phyloP scores from a whole-genome alignment of 2,888 invertebrate species.

The Clepsis dumicolana region DNA sequence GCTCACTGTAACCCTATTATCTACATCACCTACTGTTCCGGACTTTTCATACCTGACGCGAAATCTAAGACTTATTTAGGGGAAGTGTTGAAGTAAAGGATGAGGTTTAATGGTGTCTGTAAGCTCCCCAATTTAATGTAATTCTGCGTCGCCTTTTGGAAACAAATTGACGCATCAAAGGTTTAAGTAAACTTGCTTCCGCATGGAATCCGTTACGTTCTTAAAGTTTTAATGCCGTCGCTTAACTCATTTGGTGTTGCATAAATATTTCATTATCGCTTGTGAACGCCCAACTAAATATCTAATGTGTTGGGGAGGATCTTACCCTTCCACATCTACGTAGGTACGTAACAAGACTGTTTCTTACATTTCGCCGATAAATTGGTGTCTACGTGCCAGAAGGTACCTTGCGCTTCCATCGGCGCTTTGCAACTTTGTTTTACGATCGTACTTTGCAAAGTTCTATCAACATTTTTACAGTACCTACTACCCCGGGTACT shows the following conservation, averaged over 20 bases:
- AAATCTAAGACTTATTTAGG: not conserved
- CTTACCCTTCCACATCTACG: conserved; percentile 3
- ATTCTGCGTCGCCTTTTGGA: not conserved
- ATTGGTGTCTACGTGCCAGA: not conserved
- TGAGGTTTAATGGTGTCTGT: not conserved
- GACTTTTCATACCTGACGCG: not conserved
- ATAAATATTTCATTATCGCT: conserved; percentile 5
- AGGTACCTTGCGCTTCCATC: not conserved
- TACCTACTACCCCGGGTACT: not conserved
- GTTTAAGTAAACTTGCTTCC: not conserved
- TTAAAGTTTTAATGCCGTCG: not conserved
- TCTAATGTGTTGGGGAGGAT: conserved; percentile 1
- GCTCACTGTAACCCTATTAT: conserved; percentile 46
- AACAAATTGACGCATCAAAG: not conserved
- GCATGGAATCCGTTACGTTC: not conserved
- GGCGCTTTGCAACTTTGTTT: conserved; percentile 2
- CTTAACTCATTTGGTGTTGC: not conserved
- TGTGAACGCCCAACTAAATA: conserved; percentile 1
- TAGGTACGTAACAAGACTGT: not conserved
- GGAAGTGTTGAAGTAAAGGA: not conserved
- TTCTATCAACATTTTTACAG: conserved; percentile 29
- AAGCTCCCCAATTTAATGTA: not conserved
- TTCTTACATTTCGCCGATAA: not conserved
- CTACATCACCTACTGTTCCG: conserved; percentile 31
- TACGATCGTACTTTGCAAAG: conserved; percentile 28